phyloP scores from a whole-genome alignment of 2,797 vertebrate species.

The Helicolenus hilgendorfi region DNA sequence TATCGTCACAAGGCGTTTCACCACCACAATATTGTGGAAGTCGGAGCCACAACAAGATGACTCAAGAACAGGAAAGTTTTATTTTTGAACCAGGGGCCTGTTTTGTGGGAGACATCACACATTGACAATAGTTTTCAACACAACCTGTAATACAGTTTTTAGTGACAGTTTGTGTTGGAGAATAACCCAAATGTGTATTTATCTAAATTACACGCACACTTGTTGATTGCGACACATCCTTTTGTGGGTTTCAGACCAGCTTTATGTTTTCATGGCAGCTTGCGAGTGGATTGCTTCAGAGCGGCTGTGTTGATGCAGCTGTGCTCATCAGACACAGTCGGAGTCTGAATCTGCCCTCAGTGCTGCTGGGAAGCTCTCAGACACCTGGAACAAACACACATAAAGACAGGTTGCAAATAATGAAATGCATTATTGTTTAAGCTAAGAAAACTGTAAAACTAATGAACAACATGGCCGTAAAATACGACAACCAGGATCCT shows the following conservation, averaged over 20 bases:
- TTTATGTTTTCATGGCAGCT: background rate
- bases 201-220: background rate
- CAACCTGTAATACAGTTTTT: background rate
- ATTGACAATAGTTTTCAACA: background rate
- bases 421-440: background rate
- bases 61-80: background rate
- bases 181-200: background rate
- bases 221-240: background rate
- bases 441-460: background rate
- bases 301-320: constrained; percentile 72
- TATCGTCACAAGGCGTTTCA: constrained; percentile 5
- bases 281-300: background rate
- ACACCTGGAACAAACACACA: constrained; percentile 56
- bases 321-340: constrained; percentile 25
- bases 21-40: constrained; percentile 31
- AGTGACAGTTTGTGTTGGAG: background rate
- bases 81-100: background rate
- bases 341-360: constrained; percentile 26
- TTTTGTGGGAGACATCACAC: background rate
- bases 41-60: constrained; percentile 39
- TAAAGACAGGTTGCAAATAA: background rate
- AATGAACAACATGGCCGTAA: background rate
- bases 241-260: background rate
- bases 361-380: constrained; percentile 28
- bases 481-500: background rate